These are phyloP conservation scores for Macaria notata DNA, from an alignment of 2,888 invertebrate genomes.

Conservation along the genomic window DNA sequence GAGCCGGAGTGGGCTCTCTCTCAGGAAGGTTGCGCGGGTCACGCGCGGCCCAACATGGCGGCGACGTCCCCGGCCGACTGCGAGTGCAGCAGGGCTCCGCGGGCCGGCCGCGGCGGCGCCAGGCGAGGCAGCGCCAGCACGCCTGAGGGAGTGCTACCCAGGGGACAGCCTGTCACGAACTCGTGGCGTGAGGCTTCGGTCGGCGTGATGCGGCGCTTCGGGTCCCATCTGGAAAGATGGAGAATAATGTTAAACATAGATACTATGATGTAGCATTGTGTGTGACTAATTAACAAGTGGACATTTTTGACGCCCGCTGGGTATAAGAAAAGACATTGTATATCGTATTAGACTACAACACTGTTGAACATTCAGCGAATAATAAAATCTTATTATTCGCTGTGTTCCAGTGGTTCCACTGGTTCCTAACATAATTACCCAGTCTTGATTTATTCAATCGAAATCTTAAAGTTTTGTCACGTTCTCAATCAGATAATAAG, in stretches of 20 bases:
- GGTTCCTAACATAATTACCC: too few relatives aligned
- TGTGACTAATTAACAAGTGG: too few relatives aligned
- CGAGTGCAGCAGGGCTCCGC: slow-evolving; percentile 80
- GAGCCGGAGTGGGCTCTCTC: slow-evolving; percentile 35
- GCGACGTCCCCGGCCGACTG: slow-evolving; percentile 86
- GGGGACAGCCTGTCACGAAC: slow-evolving; percentile 84
- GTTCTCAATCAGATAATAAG: too few relatives aligned
- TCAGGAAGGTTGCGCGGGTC: slow-evolving; percentile 63
- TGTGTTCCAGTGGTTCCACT: too few relatives aligned
- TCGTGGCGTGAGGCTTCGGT: slow-evolving; percentile 95
- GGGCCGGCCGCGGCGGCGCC: slow-evolving; percentile 60
- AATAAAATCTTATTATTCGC: too few relatives aligned
- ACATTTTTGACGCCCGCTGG: too few relatives aligned
- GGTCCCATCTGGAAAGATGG: slow-evolving; percentile 89
- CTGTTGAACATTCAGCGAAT: too few relatives aligned
- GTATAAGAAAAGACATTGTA: too few relatives aligned
- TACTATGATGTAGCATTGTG: too few relatives aligned
- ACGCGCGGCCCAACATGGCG: slow-evolving; percentile 84
- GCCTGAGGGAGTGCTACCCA: slow-evolving; percentile 68
- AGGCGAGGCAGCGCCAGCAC: slow-evolving; percentile 72
- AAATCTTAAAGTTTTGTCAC: too few relatives aligned
- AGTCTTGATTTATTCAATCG: too few relatives aligned
- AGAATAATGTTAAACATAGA: slow-evolving; percentile 12
- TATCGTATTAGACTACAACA: too few relatives aligned
- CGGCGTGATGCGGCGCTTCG: slow-evolving; percentile 94